Evolutionary conservation across 2,888 invertebrate genomes (phyloP).

Genomic region (Rotaria sp.): DNA sequence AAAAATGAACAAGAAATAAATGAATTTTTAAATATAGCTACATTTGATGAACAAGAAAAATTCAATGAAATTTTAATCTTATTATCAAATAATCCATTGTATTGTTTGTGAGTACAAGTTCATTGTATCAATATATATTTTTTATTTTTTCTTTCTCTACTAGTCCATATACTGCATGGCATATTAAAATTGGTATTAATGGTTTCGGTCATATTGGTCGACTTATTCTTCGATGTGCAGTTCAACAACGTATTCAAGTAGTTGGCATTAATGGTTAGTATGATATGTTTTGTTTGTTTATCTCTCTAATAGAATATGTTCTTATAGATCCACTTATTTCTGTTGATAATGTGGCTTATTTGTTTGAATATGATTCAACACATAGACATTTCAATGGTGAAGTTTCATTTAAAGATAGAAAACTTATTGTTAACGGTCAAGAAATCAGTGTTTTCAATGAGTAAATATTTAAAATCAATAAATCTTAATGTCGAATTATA

Average conservation of each 20-base stretch:
- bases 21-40: too few species aligned
- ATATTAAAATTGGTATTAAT: conserved; percentile 40
- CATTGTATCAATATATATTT: too few species aligned
- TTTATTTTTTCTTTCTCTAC: too few species aligned
- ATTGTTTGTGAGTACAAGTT: too few species aligned
- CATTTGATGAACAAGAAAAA: too few species aligned
- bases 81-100: too few species aligned
- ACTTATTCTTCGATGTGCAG: conserved; percentile 74
- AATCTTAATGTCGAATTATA: background rate
- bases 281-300: too few species aligned
- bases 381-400: conserved; percentile 82
- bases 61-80: too few species aligned
- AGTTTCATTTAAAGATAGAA: conserved; percentile 68
- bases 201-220: conserved; percentile 58
- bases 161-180: too few species aligned
- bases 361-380: conserved; percentile 61
- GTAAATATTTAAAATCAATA: conserved; percentile 48
- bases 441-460: conserved; percentile 77
- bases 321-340: conserved; percentile 34
- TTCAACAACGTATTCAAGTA: conserved; percentile 50
- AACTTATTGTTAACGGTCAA: conserved; percentile 70
- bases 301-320: too few species aligned
- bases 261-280: conserved; percentile 31
- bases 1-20: too few species aligned
- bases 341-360: conserved; percentile 63